Evolutionary conservation across 2,113 vertebrate genomes (phyloP).

Genomic region (Strix aluco): DNA sequence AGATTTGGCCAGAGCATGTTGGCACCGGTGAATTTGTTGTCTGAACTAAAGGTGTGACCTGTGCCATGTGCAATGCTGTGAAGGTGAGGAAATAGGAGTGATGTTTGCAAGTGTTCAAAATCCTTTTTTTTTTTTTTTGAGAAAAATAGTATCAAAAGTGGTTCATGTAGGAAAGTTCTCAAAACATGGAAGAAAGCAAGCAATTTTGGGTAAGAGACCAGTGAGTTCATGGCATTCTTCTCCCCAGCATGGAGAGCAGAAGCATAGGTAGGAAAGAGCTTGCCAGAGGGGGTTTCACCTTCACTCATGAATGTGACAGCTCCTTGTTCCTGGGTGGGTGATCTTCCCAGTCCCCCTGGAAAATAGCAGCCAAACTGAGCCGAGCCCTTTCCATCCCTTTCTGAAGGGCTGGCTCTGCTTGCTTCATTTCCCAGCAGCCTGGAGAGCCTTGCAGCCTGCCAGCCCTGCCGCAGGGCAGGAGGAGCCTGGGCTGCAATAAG

Average conservation of each 20-base stretch:
- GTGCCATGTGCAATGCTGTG: fast-evolving
- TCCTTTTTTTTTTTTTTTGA: no score
- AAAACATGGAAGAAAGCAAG: background rate
- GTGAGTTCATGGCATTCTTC: background rate
- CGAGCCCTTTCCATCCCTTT: background rate
- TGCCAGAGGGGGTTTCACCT: background rate
- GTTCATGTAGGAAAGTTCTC: background rate
- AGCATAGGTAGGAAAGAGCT: background rate
- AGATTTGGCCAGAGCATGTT: fast-evolving
- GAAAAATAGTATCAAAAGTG: background rate
- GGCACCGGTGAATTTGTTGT: background rate
- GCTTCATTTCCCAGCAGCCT: background rate
- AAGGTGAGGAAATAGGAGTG: background rate
- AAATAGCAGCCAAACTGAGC: background rate
- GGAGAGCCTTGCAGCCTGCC: background rate
- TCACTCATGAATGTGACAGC: background rate
- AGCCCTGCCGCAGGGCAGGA: fast-evolving
- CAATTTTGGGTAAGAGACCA: background rate
- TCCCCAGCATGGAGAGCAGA: background rate
- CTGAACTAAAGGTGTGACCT: background rate
- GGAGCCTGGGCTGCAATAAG: background rate
- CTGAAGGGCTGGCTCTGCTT: background rate
- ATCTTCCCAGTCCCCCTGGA: background rate
- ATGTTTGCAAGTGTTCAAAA: background rate
- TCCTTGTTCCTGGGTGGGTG: background rate